Conservation (phyloP, 2,888 invertebrate genomes). For the Galerucella nymphaeae region DNA sequence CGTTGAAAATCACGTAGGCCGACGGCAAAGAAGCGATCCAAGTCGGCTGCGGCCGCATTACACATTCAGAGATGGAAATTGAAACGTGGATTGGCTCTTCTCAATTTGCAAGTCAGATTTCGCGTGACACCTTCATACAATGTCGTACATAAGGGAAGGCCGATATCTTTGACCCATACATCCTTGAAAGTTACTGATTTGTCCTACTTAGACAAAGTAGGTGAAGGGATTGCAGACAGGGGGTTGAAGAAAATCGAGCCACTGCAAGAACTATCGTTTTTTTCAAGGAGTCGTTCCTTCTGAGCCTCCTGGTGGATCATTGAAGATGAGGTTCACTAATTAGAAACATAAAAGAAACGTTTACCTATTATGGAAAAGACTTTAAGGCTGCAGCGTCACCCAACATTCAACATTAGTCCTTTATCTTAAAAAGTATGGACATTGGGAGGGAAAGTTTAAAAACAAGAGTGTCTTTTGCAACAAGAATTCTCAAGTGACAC, state of each 20-base stretch:
- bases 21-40: slow-evolving; percentile 28
- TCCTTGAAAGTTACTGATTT: background rate
- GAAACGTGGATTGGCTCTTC: slow-evolving; percentile 57
- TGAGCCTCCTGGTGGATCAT: too few relatives aligned
- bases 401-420: too few relatives aligned
- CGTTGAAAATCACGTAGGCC: slow-evolving; percentile 40
- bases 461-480: background rate
- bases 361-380: too few relatives aligned
- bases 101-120: slow-evolving; percentile 57
- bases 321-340: too few relatives aligned
- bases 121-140: slow-evolving; percentile 48
- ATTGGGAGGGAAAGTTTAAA: background rate
- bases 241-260: too few relatives aligned
- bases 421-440: too few relatives aligned
- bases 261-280: too few relatives aligned
- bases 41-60: slow-evolving; percentile 49
- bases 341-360: too few relatives aligned
- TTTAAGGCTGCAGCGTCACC: too few relatives aligned
- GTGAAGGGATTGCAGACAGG: too few relatives aligned
- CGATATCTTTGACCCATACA: background rate
- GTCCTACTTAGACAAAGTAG: too few relatives aligned
- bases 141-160: slow-evolving; percentile 13
- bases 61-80: slow-evolving; percentile 57
- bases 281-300: too few relatives aligned
- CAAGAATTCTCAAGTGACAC: slow-evolving; percentile 15